A percentile compares a stretch with the other conserved stretches of the same genome.
These are phyloP conservation scores for Limosa lapponica DNA, from an alignment of 2,797 vertebrate species.

Conservation along the genomic window DNA sequence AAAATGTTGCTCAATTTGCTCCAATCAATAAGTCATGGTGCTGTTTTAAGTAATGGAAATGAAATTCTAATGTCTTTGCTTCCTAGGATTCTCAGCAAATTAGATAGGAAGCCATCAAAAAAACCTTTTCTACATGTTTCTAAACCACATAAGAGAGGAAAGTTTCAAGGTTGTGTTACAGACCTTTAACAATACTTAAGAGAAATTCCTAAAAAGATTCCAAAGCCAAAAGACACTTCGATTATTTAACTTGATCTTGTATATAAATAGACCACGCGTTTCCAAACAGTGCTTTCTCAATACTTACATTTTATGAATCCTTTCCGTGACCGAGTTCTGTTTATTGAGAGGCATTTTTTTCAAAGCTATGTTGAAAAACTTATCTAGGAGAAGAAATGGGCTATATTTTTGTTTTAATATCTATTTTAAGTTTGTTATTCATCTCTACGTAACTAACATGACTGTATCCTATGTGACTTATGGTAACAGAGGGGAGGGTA, in stretches of 20 bases:
- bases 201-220: not conserved
- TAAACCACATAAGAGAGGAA: not conserved
- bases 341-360: not conserved
- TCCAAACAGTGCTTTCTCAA: not conserved
- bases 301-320: not conserved
- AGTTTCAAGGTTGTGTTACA: not conserved
- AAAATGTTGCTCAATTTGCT: not conserved
- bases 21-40: not conserved
- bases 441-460: not conserved
- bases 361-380: not conserved
- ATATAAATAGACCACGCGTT: not conserved
- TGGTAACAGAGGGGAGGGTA: not conserved
- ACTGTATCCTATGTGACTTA: not conserved
- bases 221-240: not conserved
- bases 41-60: not conserved
- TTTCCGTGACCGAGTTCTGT: not conserved
- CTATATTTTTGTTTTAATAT: not conserved
- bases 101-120: not conserved
- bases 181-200: not conserved
- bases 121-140: not conserved
- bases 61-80: not conserved
- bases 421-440: slow-evolving; percentile 27
- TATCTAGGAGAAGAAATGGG: not conserved
- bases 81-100: not conserved
- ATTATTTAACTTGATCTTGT: not conserved